Base-by-base conservation (phyloP, 2,797 vertebrate species). In the Ptychadena robeensis region DNA sequence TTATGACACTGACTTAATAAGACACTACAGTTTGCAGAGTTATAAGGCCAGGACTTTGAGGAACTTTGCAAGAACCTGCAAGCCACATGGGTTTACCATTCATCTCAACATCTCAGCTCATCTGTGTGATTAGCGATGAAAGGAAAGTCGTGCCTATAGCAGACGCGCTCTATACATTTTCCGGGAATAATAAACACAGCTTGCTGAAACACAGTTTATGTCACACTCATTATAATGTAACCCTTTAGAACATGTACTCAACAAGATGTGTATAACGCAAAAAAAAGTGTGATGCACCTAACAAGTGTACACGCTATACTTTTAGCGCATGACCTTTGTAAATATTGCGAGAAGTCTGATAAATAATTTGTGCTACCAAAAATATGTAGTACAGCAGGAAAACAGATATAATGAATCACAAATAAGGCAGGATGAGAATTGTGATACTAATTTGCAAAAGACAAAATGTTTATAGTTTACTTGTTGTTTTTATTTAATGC, bases 1-100 rank as follows among this genome's bases (percentile, higher is more conserved):
- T 74, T 88, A 72, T 84, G 67, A 90, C 77, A 40, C 69, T 82
- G 67, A 44, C 0, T 86, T 86, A 87, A 0, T 77, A 88, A 66
- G 48, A n/a, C 85, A 81, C 65, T 61, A 80, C 71, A 86, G 31
- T 87, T 25, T 61, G 59, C 59, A 61, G 28, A 25, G 11, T n/a
- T 27, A 12, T 61, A 10, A 61, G 59, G 59, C 59, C 27, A 61
- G n/a, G 27, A 28, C 59, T 61, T 28, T 28, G 25, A n/a, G 59
- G 61, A 63, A 73, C 44, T 37, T 37, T 73, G 31, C 32, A 69
- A 73, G 61, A 83, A 79, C 82, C 61, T 79, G 75, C 64, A 1
- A 59, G 68, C 63, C 68, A 53, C 59, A 30, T 63, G 72, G 73
- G 53, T 70, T 38, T 69, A 37, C 63, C 11, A 32, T n/a, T 32